phyloP scores from a whole-genome alignment of 2,113 vertebrate species.

The Xyrauchen texanus region DNA sequence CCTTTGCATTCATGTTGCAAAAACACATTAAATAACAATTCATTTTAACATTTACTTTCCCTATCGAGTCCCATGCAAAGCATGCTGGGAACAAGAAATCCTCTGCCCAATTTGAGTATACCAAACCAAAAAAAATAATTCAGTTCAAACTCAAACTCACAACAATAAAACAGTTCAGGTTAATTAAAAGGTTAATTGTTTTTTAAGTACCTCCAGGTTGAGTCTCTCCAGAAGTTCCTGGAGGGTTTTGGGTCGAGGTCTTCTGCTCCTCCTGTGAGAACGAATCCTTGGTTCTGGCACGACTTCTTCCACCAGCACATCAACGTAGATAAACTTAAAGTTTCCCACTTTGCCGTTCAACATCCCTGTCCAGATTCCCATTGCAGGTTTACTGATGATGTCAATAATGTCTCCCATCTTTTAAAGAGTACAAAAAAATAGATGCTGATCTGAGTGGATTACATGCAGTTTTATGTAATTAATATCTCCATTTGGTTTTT shows the following conservation, averaged over 20 bases:
- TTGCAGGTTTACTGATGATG: constrained; percentile 87
- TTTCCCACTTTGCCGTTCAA: constrained; percentile 85
- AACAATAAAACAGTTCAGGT: too few relatives aligned
- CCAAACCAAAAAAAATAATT: too few relatives aligned
- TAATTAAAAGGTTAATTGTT: too few relatives aligned
- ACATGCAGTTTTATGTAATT: neutral
- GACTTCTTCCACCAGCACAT: constrained; percentile 75
- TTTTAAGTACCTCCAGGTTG: constrained; percentile 43
- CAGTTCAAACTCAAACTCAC: too few relatives aligned
- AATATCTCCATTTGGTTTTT: neutral
- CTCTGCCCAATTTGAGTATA: too few relatives aligned
- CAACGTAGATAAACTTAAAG: constrained; percentile 97
- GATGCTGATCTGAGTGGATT: too few relatives aligned
- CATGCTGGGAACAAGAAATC: too few relatives aligned
- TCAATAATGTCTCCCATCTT: constrained; percentile 93
- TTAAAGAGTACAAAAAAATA: constrained; percentile 1
- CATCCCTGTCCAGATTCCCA: constrained; percentile 94
- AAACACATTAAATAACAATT: too few relatives aligned
- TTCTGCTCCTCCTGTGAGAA: constrained; percentile 62
- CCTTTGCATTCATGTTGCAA: too few relatives aligned
- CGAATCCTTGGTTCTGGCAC: constrained; percentile 69
- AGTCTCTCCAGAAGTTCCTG: constrained; percentile 79
- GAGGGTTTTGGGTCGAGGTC: constrained; percentile 72
- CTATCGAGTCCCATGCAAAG: too few relatives aligned
- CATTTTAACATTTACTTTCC: too few relatives aligned